A percentile compares a stretch with the other conserved stretches of the same genome.
phyloP scores from a whole-genome alignment of 2,113 vertebrate species.

The Rhinopomastus cyanomelas region DNA sequence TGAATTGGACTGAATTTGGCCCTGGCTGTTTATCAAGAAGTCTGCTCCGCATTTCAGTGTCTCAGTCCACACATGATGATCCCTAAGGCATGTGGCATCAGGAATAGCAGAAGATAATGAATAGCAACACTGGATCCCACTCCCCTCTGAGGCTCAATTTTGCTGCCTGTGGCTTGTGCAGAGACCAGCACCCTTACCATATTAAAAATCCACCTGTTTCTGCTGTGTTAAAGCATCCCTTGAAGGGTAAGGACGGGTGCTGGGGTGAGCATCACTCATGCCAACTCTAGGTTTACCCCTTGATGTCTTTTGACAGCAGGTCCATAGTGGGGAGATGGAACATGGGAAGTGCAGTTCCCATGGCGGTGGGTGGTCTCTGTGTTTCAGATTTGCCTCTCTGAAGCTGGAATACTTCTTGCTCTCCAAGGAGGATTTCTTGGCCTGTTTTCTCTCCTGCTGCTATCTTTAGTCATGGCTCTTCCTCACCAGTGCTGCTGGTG shows the following conservation, averaged over 20 bases:
- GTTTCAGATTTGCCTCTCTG: not conserved
- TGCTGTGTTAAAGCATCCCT: not conserved
- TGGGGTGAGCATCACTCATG: not conserved
- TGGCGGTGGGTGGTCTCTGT: not conserved
- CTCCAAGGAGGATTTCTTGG: not conserved
- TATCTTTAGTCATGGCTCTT: not conserved
- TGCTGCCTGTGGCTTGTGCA: not conserved
- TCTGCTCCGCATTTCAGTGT: slow-evolving; percentile 29
- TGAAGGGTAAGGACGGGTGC: not conserved
- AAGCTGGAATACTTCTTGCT: not conserved
- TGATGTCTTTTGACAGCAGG: not conserved
- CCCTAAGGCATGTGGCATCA: not conserved
- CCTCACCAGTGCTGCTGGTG: accelerated
- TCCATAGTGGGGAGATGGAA: accelerated
- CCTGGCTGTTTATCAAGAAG: slow-evolving; percentile 34
- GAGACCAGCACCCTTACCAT: not conserved
- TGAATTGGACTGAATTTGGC: slow-evolving; percentile 42
- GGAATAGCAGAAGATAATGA: not conserved
- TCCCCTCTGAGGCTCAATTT: not conserved
- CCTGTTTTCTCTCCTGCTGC: slow-evolving; percentile 8
- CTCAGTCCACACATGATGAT: slow-evolving; percentile 34
- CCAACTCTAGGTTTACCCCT: not conserved
- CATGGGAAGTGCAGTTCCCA: not conserved
- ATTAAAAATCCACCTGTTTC: not conserved
- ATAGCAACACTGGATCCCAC: not conserved